Base-by-base conservation (phyloP, 2,113 vertebrate species). In the Muscicapa adusta region DNA sequence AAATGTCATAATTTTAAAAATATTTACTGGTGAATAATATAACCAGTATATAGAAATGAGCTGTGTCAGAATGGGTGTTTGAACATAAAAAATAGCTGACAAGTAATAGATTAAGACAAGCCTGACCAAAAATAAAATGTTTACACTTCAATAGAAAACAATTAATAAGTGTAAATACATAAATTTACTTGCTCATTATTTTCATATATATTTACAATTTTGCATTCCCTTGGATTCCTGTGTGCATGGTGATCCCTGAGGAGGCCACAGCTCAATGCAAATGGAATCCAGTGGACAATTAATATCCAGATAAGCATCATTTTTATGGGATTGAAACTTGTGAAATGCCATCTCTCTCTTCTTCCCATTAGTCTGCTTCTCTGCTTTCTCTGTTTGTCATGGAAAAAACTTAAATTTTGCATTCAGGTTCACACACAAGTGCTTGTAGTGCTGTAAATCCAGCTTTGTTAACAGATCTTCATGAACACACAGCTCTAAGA, bases 311-410 rank as follows among this genome's bases (percentile, higher is more conserved):
- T 75, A 93, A 96, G 62, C 48, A 74, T 61, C 70, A 47, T 80
- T 89, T 91, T 89, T 88, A 45, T 94, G 85, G 87, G 65, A 93
- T 96, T 96, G 93, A 94, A 83, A 95, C 68, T 83, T 78, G 34
- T 85, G 74, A 66, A 24, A 42, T 62, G 16, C 51, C 65, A 94
- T 86, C 54, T 68, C 53, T 78, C 53, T 72, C 28, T 82, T 65
- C 60, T 73, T 93, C 73, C 60, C 78, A 80, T 94, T 93, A 91
- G 6, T 13, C 83, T 61, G 67, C 33, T 86, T 42, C 20, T 79
- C 65, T 84, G 40, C 65, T 92, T 85, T 74, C 76, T 96, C 33
- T 7, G 5, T 58, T 58, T 85, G 8, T 14, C 38, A 26, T 11
- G 38, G 29, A 42, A 12, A 93, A 85, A 6, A 14, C 2, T 7